phyloP scores from a whole-genome alignment of 2,113 vertebrate species.

The Pachypanchax playfairii region DNA sequence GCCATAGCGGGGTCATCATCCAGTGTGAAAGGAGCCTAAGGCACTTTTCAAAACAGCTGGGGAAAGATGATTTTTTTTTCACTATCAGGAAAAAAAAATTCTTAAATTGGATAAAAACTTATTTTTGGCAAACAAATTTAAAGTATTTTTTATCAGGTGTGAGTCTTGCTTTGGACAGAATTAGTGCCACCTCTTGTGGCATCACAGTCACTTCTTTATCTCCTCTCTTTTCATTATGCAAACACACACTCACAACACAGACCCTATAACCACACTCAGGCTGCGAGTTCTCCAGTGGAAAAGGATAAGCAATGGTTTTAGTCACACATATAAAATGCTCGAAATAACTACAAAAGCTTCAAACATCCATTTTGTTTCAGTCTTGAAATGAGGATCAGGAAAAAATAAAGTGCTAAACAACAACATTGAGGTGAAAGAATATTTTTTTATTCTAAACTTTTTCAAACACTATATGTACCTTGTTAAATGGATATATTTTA shows the following conservation, averaged over 20 bases:
- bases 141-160: constrained; percentile 11
- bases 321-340: constrained; percentile 77
- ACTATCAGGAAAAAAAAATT: too few species aligned
- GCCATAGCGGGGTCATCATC: too few species aligned
- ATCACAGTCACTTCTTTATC: constrained; percentile 68
- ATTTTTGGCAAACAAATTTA: too few species aligned
- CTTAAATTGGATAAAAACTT: too few species aligned
- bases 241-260: constrained; percentile 52
- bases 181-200: constrained; percentile 41
- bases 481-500: too few species aligned
- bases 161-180: constrained; percentile 55
- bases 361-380: constrained; percentile 57
- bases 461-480: too few species aligned
- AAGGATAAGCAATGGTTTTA: constrained; percentile 78
- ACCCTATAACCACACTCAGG: constrained; percentile 51
- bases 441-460: not conserved
- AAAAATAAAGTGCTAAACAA: constrained; percentile 3
- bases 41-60: too few species aligned
- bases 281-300: constrained; percentile 73
- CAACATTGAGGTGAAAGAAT: constrained; percentile 5
- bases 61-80: too few species aligned
- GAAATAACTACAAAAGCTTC: constrained; percentile 68
- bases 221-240: constrained; percentile 60
- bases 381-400: constrained; percentile 56
- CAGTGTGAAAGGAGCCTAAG: too few species aligned